Evolutionary conservation across 2,888 invertebrate genomes (phyloP).

Genomic region (Nowickia ferox): DNA sequence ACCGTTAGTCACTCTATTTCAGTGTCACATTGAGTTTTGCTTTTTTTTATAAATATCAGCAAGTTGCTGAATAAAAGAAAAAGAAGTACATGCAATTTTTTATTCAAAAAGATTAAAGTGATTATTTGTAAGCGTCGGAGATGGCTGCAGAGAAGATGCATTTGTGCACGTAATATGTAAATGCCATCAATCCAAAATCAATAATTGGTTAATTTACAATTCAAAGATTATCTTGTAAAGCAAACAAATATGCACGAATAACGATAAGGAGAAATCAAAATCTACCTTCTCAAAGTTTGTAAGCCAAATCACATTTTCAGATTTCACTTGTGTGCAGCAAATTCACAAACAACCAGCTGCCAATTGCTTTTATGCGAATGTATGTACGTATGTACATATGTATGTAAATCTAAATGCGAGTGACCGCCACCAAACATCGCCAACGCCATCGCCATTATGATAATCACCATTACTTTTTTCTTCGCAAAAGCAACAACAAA

Average conservation of each 20-base stretch:
- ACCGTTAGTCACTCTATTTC: constrained; percentile 53
- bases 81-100: background rate
- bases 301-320: constrained; percentile 22
- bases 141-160: background rate
- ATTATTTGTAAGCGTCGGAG: background rate
- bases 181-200: constrained; percentile 36
- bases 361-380: constrained; percentile 54
- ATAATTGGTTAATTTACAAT: constrained; percentile 66
- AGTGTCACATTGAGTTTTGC: constrained; percentile 52
- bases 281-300: constrained; percentile 3
- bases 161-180: constrained; percentile 3
- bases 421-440: constrained; percentile 23
- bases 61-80: background rate
- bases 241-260: background rate
- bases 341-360: constrained; percentile 41
- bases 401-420: constrained; percentile 32
- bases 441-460: background rate
- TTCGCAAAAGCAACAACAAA: constrained; percentile 9
- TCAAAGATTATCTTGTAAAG: constrained; percentile 48
- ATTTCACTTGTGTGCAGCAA: constrained; percentile 55
- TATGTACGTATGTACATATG: too few relatives aligned
- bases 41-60: background rate
- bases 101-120: background rate
- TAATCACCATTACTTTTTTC: constrained; percentile 9
- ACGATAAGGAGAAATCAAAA: background rate